Evolutionary conservation across 1,140 invertebrate genomes (phyloP).

Genomic region (Pentalonia nigronervosa): DNA sequence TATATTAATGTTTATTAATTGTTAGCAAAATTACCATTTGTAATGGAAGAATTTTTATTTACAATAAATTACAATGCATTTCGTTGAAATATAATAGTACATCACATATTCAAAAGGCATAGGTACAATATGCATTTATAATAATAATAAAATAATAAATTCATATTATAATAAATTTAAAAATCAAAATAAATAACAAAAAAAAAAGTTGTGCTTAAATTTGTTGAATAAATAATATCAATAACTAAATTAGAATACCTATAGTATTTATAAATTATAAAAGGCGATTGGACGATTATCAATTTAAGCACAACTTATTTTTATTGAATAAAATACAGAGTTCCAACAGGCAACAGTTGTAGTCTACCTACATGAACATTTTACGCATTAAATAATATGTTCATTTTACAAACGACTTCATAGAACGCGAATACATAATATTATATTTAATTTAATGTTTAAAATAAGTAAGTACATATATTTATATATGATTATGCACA

Average conservation of each 20-base stretch:
- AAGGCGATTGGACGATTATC: neutral
- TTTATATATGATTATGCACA: neutral
- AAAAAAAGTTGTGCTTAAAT: neutral
- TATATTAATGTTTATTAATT: neutral
- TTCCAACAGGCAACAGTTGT: neutral
- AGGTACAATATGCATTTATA: neutral
- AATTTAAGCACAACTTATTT: slow-evolving; percentile 30
- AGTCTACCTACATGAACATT: slow-evolving; percentile 25
- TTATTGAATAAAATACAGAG: slow-evolving; percentile 29
- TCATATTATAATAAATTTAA: neutral
- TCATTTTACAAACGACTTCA: neutral
- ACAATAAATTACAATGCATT: slow-evolving; percentile 22
- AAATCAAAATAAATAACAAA: neutral
- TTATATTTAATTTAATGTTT: neutral
- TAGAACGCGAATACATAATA: neutral
- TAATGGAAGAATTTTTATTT: slow-evolving; percentile 30
- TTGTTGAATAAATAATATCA: neutral
- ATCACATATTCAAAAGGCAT: slow-evolving; percentile 27
- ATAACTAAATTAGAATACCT: neutral
- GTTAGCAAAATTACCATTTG: neutral
- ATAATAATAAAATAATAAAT: slow-evolving; percentile 35
- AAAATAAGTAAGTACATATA: neutral
- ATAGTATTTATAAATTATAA: neutral
- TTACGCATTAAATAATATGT: neutral
- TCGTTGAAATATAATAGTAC: neutral